Evolutionary conservation across 2,797 vertebrate genomes (phyloP).

Genomic region (Eulemur coronatus): DNA sequence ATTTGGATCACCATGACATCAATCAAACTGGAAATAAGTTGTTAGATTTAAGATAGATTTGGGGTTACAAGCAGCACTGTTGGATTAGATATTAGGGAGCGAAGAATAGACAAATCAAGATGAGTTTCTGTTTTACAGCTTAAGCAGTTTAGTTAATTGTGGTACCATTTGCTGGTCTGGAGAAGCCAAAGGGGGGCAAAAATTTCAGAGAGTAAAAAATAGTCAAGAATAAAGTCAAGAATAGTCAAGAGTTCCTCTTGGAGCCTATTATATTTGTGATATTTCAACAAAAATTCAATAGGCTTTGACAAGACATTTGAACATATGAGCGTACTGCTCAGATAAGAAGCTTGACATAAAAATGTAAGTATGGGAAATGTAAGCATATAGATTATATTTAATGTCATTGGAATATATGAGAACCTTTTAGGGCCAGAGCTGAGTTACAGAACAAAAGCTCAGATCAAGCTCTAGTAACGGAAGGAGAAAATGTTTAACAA

Average conservation of each 20-base stretch:
- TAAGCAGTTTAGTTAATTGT: not conserved
- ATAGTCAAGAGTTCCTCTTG: not conserved
- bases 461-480: not conserved
- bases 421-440: not conserved
- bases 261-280: not conserved
- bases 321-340: not conserved
- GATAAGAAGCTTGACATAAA: not conserved
- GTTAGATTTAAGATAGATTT: not conserved
- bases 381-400: not conserved
- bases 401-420: not conserved
- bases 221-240: not conserved
- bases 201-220: not conserved
- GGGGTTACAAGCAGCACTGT: not conserved
- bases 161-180: not conserved
- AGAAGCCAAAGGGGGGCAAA: not conserved
- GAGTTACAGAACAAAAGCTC: not conserved
- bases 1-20: not conserved
- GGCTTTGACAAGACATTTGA: not conserved
- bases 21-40: not conserved
- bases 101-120: not conserved
- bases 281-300: not conserved
- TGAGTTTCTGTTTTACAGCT: not conserved
- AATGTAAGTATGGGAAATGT: not conserved
- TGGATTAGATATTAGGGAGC: not conserved
- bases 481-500: not conserved